Base-by-base conservation (phyloP, 2,113 vertebrate species). In the Symphodus melops region DNA sequence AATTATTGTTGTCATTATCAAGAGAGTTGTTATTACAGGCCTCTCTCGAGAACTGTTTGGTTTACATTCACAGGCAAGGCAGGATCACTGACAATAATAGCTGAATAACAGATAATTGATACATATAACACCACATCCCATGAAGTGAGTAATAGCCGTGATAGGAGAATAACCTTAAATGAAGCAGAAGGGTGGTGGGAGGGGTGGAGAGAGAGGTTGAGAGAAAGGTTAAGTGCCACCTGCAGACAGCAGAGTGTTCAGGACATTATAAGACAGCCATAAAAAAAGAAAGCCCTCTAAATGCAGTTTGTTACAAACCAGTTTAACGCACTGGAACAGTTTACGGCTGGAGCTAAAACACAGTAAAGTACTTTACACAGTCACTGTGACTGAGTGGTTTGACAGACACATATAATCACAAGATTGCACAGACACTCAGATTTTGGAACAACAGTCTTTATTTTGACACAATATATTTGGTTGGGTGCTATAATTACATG, bases 21-120 rank as follows among this genome's bases (percentile, higher is more conserved):
- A 11, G 20, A 59, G 68, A 85, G 71, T 65, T 86, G 86, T 91
- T 83, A 89, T 91, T 86, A 88, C 73, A 77, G 80, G 69, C 70
- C 59, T 61, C 62, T 19, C 52, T 41, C 73, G 21, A 39, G 60
- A 59, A 42, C 72, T 57, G 51, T 72, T 68, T 61, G 60, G 16
- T 72, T 69, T 44, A 33, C 42, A 41, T 57, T 56, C 44, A 49
- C 48, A 55, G 44, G 13, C 63, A 39, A 19, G 48, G 39, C 68
- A 63, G 75, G 65, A 72, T 74, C 68, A 61, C 49, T 21, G 66
- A 59, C 68, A 28, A 62, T 77, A 65, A 74, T 21, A 73, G 52
- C 67, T 37, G 23, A 42, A 53, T 63, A 77, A 83, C 16, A 54
- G 41, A 80, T 68, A 39, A 46, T 7, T 56, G 17, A 44, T 36